phyloP scores from a whole-genome alignment of 2,888 invertebrate genomes.

The Hemistola chrysoprasaria region DNA sequence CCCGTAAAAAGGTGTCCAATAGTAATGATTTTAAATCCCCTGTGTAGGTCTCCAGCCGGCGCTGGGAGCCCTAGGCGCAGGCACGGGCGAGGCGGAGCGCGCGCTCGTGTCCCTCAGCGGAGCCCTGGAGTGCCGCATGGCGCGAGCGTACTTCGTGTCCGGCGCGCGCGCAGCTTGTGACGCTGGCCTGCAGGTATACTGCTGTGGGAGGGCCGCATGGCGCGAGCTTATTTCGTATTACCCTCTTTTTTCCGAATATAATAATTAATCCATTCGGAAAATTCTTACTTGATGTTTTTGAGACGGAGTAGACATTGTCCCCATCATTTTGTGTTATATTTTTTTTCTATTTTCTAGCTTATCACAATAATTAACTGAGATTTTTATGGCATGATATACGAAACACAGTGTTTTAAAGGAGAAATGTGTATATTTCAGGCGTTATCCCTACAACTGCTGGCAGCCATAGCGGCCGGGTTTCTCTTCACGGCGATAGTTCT shows the following conservation, averaged over 20 bases:
- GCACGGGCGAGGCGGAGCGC: conserved; percentile 89
- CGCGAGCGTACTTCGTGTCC: conserved; percentile 91
- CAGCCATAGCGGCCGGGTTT: conserved; percentile 93
- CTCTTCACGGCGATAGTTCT: conserved; percentile 96
- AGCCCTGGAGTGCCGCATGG: conserved; percentile 91
- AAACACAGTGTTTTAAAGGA: not conserved
- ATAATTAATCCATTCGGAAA: too few relatives aligned
- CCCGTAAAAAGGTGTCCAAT: too few relatives aligned
- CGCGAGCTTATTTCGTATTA: conserved; percentile 92
- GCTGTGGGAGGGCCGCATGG: conserved; percentile 90
- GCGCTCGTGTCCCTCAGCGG: conserved; percentile 85
- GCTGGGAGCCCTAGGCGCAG: conserved; percentile 88
- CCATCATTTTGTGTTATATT: too few relatives aligned
- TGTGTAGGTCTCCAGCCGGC: conserved; percentile 84
- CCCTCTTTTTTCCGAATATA: too few relatives aligned
- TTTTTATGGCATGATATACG: too few relatives aligned
- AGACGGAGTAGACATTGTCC: too few relatives aligned
- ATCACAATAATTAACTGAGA: too few relatives aligned
- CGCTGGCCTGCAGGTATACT: conserved; percentile 83
- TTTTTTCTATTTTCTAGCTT: too few relatives aligned
- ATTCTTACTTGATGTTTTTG: too few relatives aligned
- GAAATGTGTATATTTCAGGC: conserved; percentile 72
- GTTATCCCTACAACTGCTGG: conserved; percentile 91
- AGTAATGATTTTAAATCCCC: not conserved
- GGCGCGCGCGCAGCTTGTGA: conserved; percentile 92